Percentiles rank a stretch among this genome's conserved stretches.
These are phyloP conservation scores for Tauraco erythrolophus DNA, from an alignment of 2,113 vertebrate genomes.

Conservation along the genomic window DNA sequence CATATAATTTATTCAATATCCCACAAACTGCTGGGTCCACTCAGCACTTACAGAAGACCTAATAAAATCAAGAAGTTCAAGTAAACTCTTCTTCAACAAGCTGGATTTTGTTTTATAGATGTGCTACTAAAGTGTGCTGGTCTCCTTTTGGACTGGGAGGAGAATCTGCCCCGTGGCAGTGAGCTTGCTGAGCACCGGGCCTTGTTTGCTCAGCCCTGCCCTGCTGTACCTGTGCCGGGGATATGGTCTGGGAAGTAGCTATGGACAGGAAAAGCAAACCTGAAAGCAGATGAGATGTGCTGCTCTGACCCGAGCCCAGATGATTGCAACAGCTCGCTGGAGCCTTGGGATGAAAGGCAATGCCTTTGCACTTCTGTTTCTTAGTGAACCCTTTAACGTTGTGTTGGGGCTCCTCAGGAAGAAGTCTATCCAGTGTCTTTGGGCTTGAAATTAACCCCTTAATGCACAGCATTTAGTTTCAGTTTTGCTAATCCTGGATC, in stretches of 20 bases:
- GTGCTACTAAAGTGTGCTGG: neutral
- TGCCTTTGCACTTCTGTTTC: neutral
- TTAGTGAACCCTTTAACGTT: neutral
- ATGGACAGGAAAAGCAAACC: neutral
- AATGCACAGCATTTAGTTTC: neutral
- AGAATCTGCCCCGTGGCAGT: fast-evolving
- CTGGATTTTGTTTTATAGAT: neutral
- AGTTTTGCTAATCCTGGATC: neutral
- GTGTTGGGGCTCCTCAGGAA: neutral
- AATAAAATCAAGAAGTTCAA: neutral
- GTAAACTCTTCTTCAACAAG: neutral
- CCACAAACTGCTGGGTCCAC: neutral
- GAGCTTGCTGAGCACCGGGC: fast-evolving
- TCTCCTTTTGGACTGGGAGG: conserved; percentile 6
- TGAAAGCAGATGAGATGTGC: neutral
- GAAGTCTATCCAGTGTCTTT: neutral
- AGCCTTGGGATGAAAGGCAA: neutral
- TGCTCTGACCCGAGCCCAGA: fast-evolving
- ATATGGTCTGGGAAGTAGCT: neutral
- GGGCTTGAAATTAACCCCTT: neutral
- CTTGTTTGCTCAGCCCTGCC: conserved; percentile 30
- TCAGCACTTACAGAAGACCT: neutral
- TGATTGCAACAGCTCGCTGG: neutral
- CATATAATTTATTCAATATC: neutral
- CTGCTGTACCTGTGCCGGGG: neutral